phyloP scores from a whole-genome alignment of 2,888 invertebrate species.

The Elmis aenea region DNA sequence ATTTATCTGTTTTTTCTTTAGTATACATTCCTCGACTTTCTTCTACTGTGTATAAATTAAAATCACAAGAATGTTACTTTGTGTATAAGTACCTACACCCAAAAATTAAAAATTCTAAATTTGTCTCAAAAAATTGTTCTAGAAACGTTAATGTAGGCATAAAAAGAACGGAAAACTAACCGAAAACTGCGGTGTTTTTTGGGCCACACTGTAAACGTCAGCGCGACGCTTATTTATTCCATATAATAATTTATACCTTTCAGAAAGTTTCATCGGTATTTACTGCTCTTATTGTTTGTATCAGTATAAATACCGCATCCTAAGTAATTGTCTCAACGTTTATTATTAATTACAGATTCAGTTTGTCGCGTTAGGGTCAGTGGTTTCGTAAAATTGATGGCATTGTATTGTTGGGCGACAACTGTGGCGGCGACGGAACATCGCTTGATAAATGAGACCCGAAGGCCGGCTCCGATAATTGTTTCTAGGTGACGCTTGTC shows the following conservation, averaged over 20 bases:
- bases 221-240: neutral
- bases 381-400: constrained; percentile 28
- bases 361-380: constrained; percentile 34
- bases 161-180: too few species aligned
- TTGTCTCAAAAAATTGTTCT: too few species aligned
- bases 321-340: constrained; percentile 39
- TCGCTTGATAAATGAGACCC: constrained; percentile 31
- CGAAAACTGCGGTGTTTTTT: too few species aligned
- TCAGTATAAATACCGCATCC: constrained; percentile 35
- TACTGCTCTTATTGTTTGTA: constrained; percentile 15
- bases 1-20: too few species aligned
- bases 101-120: too few species aligned
- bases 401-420: constrained; percentile 27
- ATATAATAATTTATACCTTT: constrained; percentile 6
- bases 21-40: too few species aligned
- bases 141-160: too few species aligned
- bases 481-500: constrained; percentile 26
- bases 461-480: constrained; percentile 24
- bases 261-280: constrained; percentile 7
- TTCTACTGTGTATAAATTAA: too few species aligned
- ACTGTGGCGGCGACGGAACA: constrained; percentile 25
- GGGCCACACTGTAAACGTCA: neutral
- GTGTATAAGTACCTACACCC: too few species aligned
- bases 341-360: constrained; percentile 42
- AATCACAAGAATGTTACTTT: too few species aligned